Evolutionary conservation across 2,797 vertebrate genomes (phyloP).

Genomic region (Halcyon chelicuti): DNA sequence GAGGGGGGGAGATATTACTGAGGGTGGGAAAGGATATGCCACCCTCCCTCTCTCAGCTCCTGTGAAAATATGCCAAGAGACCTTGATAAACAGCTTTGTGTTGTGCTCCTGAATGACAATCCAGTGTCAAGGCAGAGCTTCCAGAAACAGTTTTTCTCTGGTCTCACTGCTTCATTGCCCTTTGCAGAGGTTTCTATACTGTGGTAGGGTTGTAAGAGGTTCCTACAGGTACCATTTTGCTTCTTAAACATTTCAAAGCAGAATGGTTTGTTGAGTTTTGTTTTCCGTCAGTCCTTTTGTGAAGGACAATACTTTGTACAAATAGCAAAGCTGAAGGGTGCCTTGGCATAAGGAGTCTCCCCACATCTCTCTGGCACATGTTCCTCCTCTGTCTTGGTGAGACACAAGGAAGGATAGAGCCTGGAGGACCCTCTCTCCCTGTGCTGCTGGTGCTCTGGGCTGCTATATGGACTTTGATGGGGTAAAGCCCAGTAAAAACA

Average conservation of each 20-base stretch:
- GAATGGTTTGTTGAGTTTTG: not conserved
- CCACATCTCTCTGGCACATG: not conserved
- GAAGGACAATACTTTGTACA: not conserved
- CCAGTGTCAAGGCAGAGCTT: not conserved
- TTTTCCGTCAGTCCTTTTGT: not conserved
- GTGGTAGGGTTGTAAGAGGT: conserved; percentile 75
- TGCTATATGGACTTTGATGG: rapidly evolving
- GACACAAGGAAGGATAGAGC: not conserved
- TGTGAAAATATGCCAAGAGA: not conserved
- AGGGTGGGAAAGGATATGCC: not conserved
- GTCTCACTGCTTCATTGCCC: conserved; percentile 36
- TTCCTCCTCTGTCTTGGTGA: not conserved
- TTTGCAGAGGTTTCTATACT: conserved; percentile 62
- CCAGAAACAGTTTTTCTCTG: not conserved
- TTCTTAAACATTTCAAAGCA: conserved; percentile 81
- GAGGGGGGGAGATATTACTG: not conserved
- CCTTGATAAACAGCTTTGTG: not conserved
- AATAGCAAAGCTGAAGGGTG: not conserved
- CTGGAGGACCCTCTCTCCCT: not conserved
- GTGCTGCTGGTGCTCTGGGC: not conserved
- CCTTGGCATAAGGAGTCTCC: not conserved
- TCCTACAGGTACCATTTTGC: conserved; percentile 78
- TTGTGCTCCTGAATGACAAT: not conserved
- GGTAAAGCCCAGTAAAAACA: not conserved
- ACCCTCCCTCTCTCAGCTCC: not conserved